These are phyloP conservation scores for Pogona vitticeps DNA, from an alignment of 2,113 vertebrate species.

Conservation along the genomic window DNA sequence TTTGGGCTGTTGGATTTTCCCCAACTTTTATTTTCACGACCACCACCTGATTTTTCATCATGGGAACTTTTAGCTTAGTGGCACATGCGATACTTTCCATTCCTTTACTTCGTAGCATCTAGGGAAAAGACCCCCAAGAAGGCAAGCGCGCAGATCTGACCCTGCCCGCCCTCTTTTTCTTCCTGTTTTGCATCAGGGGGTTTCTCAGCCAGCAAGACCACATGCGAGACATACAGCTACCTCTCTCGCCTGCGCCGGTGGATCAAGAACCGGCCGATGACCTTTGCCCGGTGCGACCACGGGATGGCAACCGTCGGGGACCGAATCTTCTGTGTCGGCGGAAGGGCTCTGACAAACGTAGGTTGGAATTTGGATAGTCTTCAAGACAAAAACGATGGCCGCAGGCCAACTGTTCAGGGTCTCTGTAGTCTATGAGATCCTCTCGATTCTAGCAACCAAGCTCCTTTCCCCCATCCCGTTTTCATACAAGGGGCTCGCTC, in stretches of 20 bases:
- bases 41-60: too few species aligned
- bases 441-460: too few species aligned
- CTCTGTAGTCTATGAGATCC: not conserved
- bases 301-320: slow-evolving; percentile 64
- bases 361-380: slow-evolving; percentile 12
- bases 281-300: slow-evolving; percentile 59
- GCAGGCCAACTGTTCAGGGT: too few species aligned
- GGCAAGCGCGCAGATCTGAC: too few species aligned
- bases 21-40: too few species aligned
- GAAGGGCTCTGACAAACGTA: slow-evolving; percentile 64
- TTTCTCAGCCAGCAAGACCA: slow-evolving; percentile 56
- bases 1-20: too few species aligned
- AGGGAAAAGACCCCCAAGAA: too few species aligned
- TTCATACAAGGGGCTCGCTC: not conserved
- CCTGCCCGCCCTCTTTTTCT: not conserved
- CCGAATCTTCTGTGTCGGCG: slow-evolving; percentile 67
- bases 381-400: rapidly evolving
- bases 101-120: too few species aligned
- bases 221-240: slow-evolving; percentile 62
- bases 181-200: slow-evolving; percentile 50
- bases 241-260: slow-evolving; percentile 60
- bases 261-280: slow-evolving; percentile 62
- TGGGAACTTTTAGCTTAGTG: not conserved
- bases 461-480: not conserved
- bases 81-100: too few species aligned